Percentiles rank a stretch among this genome's conserved stretches.
phyloP scores from a whole-genome alignment of 2,113 vertebrate species.

The Erythrocercus mccallii region DNA sequence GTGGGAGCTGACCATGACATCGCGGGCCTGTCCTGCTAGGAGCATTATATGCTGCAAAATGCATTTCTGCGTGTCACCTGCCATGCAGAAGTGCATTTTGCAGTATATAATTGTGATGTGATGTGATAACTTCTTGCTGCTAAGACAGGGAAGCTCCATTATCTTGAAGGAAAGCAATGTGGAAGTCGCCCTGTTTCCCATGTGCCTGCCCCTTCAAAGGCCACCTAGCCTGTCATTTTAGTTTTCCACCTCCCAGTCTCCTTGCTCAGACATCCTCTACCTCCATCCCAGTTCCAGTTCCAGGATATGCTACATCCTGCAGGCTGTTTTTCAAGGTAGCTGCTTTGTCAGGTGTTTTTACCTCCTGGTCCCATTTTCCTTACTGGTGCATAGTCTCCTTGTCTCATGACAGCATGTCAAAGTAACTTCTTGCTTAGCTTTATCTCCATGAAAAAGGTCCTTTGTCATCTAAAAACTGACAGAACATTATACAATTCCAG shows the following conservation, averaged over 20 bases:
- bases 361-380: neutral
- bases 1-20: rapidly evolving
- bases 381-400: neutral
- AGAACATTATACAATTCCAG: neutral
- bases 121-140: neutral
- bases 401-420: neutral
- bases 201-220: neutral
- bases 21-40: rapidly evolving
- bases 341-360: neutral
- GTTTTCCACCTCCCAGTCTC: neutral
- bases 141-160: neutral
- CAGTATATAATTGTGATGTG: neutral
- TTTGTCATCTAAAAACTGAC: neutral
- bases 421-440: neutral
- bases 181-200: neutral
- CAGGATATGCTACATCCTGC: neutral
- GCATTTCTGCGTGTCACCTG: neutral
- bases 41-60: neutral
- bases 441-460: neutral
- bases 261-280: neutral
- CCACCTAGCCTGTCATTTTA: neutral
- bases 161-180: rapidly evolving
- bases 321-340: neutral
- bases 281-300: neutral
- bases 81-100: neutral